Evolutionary conservation across 2,797 vertebrate species (phyloP).

Genomic region (Pangasius djambal): DNA sequence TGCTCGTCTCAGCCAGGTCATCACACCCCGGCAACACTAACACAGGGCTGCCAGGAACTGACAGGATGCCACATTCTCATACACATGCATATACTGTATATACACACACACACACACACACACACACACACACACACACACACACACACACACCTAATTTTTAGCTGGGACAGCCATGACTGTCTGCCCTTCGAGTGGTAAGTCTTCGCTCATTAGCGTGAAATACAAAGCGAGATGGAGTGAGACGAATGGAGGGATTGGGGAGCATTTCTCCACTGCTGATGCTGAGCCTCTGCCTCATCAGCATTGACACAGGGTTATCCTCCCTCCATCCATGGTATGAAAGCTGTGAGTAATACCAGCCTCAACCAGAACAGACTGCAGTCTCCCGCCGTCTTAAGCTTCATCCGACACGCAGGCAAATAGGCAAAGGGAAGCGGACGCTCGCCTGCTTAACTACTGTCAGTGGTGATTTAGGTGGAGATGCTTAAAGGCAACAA

Average conservation of each 20-base stretch:
- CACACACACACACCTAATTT: neutral
- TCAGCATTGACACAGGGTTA: conserved; percentile 68
- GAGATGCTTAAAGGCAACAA: neutral
- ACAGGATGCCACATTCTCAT: neutral
- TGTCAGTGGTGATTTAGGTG: conserved; percentile 63
- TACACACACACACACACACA: neutral
- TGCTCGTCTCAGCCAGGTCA: conserved; percentile 7
- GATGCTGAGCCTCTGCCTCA: conserved; percentile 63
- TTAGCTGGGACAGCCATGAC: neutral
- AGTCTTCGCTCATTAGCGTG: conserved; percentile 47
- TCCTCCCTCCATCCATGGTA: conserved; percentile 56
- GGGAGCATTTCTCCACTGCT: conserved; percentile 6
- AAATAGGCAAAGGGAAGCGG: conserved; percentile 49
- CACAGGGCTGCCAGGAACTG: conserved; percentile 13
- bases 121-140: neutral
- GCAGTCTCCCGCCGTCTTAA: conserved; percentile 38
- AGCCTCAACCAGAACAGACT: conserved; percentile 72
- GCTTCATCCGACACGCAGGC: conserved; percentile 24
- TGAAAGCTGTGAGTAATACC: conserved; percentile 75
- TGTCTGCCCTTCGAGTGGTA: conserved; percentile 17
- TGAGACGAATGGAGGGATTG: conserved; percentile 27
- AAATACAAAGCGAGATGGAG: neutral
- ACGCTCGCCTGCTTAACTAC: conserved; percentile 58
- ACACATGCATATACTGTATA: conserved; percentile 5
- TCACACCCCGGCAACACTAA: conserved; percentile 4